Evolutionary conservation across 2,888 invertebrate genomes (phyloP).

Genomic region (Eugnorisma glareosa): DNA sequence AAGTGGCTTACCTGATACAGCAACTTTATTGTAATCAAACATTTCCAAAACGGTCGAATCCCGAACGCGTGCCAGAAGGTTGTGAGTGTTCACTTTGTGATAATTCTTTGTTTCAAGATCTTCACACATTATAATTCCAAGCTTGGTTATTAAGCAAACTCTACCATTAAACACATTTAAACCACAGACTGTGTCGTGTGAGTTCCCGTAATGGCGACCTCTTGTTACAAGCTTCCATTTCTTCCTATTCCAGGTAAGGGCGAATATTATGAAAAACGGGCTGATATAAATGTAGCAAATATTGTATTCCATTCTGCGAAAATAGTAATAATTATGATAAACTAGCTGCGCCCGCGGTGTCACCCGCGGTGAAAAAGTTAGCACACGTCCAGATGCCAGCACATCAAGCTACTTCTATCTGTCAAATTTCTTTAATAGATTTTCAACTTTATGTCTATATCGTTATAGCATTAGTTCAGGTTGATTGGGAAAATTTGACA

Average conservation of each 20-base stretch:
- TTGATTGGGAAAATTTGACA: too few species aligned
- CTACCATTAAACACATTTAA: constrained; percentile 63
- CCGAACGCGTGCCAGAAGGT: not conserved
- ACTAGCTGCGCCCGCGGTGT: too few species aligned
- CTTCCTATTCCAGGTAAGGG: constrained; percentile 24
- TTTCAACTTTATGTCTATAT: too few species aligned
- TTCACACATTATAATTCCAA: constrained; percentile 65
- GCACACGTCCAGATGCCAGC: too few species aligned
- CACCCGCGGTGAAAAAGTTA: too few species aligned
- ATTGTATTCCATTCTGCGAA: constrained; percentile 69
- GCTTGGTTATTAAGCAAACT: constrained; percentile 69
- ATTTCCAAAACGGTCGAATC: constrained; percentile 42
- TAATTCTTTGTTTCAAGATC: constrained; percentile 30
- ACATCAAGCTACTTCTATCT: too few species aligned
- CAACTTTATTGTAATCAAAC: constrained; percentile 68
- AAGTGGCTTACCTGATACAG: constrained; percentile 70
- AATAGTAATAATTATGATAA: constrained; percentile 11
- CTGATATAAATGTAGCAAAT: constrained; percentile 67
- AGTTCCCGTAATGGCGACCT: constrained; percentile 66
- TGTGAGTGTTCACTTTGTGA: constrained; percentile 13
- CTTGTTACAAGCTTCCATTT: constrained; percentile 57
- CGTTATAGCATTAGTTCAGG: too few species aligned
- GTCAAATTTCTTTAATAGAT: too few species aligned
- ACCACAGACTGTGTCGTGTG: constrained; percentile 46
- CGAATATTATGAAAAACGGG: constrained; percentile 51